These are phyloP conservation scores for Tenthredo livida DNA, from an alignment of 2,888 invertebrate genomes.

Conservation along the genomic window DNA sequence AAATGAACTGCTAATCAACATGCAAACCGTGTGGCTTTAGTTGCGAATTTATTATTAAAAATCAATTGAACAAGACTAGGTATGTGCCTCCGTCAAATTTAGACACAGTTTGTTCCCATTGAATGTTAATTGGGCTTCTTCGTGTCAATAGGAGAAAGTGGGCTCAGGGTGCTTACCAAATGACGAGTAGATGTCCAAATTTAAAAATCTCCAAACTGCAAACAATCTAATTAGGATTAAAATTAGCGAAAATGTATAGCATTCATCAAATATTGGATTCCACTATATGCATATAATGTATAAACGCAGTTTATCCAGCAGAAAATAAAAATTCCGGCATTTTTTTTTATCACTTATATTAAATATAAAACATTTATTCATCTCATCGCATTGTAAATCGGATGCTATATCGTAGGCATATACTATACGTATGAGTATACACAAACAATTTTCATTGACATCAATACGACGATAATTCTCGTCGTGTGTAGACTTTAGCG, in stretches of 20 bases:
- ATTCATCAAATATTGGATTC: neutral
- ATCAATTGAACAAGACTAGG: neutral
- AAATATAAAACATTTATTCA: neutral
- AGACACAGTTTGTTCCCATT: neutral
- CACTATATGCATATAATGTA: neutral
- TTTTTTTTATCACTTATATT: neutral
- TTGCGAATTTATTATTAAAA: conserved; percentile 8
- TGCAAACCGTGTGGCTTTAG: neutral
- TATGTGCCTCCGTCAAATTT: conserved; percentile 3
- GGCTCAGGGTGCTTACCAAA: neutral
- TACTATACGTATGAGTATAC: neutral
- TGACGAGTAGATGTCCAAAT: neutral
- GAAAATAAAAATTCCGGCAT: neutral
- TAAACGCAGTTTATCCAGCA: neutral
- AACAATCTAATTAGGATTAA: neutral
- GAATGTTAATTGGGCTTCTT: conserved; percentile 28
- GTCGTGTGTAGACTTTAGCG: conserved; percentile 55
- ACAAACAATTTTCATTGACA: conserved; percentile 42
- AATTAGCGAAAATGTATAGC: neutral
- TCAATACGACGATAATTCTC: conserved; percentile 52
- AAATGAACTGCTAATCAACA: neutral
- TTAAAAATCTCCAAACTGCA: neutral
- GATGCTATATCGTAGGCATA: neutral
- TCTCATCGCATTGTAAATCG: neutral
- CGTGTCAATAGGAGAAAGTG: conserved; percentile 48